Evolutionary conservation across 2,113 vertebrate genomes (phyloP), one percentile per base, ranked within the genome.

Genomic region (Marcusenius ussheri): DNA sequence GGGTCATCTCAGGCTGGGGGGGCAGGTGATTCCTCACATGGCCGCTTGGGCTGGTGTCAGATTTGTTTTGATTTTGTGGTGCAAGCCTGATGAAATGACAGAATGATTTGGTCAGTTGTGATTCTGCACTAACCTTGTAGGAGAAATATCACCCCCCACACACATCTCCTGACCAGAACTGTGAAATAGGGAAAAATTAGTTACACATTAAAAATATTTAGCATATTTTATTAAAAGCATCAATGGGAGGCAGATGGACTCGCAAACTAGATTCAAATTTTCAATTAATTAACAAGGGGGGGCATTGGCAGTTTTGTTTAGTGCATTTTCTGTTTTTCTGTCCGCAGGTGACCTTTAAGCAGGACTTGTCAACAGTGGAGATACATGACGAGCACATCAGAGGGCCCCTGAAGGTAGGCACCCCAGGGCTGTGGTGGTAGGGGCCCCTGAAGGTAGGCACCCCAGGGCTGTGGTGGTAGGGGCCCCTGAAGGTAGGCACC

Each of bases 321-420:
- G 91, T 91, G 83, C 90, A 6, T 83, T 92, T 89, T 91, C 90
- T 93, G 91, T 94, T 91, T 91, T 80, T 90, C 11, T 77, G 10
- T 66, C 47, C 93, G 91, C 94, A 99, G 98, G 98, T 99, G 94
- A 99, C 98, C 91, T 99, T 99, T 95, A 97, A 97, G 93, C 96
- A 97, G 83, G 97, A 98, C 94, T 97, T 97, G 91, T 97, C 98
- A 92, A 98, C 97, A 80, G 96, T 97, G 35, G 98, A 99, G 96
- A 98, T 99, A 89, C 98, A 99, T 46, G 98, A 99, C 95, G 98
- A 99, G 90, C 97, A 97, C 95, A 98, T 99, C 96, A 98, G 98
- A 94, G 98, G 98, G 85, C 96, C 97, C 77, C 94, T 99, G 90
- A 99, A 99, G 98, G 98, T 99, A 62, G 56, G 24, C 8, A 24